Conservation (phyloP, 1,140 invertebrate genomes). For the Cydia splendana region DNA sequence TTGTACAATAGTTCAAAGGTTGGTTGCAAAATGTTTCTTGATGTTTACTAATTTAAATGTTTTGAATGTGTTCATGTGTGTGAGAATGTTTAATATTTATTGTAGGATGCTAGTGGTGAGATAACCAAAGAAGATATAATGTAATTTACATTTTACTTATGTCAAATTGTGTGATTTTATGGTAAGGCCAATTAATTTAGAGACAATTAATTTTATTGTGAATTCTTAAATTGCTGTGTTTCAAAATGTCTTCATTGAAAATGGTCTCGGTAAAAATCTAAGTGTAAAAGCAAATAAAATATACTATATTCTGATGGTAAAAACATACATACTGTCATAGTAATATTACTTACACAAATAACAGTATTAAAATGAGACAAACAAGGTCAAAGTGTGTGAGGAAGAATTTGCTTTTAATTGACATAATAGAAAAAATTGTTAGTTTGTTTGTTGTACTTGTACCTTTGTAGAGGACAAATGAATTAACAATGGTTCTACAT, state of each 20-base stretch:
- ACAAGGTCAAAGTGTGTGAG: background rate
- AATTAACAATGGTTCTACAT: background rate
- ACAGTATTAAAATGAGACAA: background rate
- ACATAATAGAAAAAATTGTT: constrained; percentile 10
- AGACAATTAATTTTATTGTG: background rate
- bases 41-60: background rate
- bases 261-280: too few species aligned
- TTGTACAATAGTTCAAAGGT: background rate
- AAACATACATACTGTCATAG: background rate
- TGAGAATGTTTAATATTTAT: background rate
- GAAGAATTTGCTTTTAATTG: background rate
- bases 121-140: background rate
- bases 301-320: background rate
- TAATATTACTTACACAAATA: background rate
- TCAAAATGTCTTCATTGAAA: too few species aligned
- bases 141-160: background rate
- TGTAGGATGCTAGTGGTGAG: background rate
- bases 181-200: background rate
- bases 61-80: background rate
- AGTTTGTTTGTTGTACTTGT: background rate
- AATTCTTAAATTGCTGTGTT: too few species aligned
- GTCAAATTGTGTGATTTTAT: background rate
- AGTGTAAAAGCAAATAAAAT: too few species aligned
- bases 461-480: background rate
- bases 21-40: background rate